Conservation (phyloP, 1,140 invertebrate genomes). For the Whitmania pigra region DNA sequence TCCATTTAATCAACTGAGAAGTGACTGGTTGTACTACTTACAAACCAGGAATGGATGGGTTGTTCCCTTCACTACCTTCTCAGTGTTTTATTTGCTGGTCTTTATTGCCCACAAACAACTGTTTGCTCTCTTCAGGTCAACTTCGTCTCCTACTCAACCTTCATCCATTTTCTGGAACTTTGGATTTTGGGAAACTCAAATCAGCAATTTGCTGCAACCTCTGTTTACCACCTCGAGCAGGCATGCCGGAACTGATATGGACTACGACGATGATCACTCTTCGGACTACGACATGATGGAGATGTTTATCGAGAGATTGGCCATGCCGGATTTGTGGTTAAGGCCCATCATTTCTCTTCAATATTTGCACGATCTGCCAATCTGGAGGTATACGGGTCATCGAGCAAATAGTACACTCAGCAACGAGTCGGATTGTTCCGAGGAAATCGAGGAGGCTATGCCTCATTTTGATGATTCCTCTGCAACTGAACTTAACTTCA, state of each 20-base stretch:
- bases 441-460: not conserved
- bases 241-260: slow-evolving; percentile 24
- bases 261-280: slow-evolving; percentile 30
- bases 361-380: slow-evolving; percentile 47
- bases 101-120: not conserved
- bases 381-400: slow-evolving; percentile 41
- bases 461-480: not conserved
- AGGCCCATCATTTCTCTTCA: slow-evolving; percentile 41
- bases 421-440: slow-evolving; percentile 26
- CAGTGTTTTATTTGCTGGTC: slow-evolving; percentile 5
- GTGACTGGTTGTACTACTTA: slow-evolving; percentile 31
- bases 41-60: slow-evolving; percentile 10
- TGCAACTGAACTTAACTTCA: slow-evolving; percentile 8
- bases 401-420: slow-evolving; percentile 30
- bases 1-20: slow-evolving; percentile 32
- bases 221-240: slow-evolving; percentile 26
- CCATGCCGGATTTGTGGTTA: slow-evolving; percentile 45
- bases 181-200: slow-evolving; percentile 29
- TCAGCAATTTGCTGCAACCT: slow-evolving; percentile 37
- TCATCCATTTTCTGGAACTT: slow-evolving; percentile 28
- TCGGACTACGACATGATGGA: slow-evolving; percentile 39
- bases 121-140: not conserved
- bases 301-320: slow-evolving; percentile 41
- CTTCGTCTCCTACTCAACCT: slow-evolving; percentile 1
- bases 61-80: slow-evolving; percentile 19